Evolutionary conservation across 1,140 invertebrate species (phyloP).

Genomic region (Drosophila sulfurigaster): DNA sequence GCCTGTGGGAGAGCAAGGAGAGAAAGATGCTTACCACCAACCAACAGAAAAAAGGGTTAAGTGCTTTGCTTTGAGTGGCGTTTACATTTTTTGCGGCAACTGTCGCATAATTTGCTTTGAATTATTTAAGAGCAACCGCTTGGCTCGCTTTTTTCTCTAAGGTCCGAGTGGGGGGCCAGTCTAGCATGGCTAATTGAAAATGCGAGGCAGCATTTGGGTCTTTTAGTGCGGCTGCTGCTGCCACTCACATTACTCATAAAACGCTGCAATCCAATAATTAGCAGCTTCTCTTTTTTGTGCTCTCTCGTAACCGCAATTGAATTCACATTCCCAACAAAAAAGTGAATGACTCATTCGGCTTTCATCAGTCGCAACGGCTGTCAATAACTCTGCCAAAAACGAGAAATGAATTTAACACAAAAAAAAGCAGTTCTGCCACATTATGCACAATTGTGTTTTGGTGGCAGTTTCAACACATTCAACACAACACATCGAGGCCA

Average conservation of each 20-base stretch:
- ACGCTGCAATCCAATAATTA: conserved; percentile 77
- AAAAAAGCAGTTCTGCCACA: conserved; percentile 46
- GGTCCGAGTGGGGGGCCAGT: conserved; percentile 45
- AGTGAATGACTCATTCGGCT: conserved; percentile 50
- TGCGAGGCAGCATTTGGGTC: conserved; percentile 59
- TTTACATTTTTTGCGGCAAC: conserved; percentile 70
- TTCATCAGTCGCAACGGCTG: conserved; percentile 64
- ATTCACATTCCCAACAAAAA: conserved; percentile 25
- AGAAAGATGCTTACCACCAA: neutral
- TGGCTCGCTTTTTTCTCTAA: neutral
- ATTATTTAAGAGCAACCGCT: conserved; percentile 71
- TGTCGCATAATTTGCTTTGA: conserved; percentile 83
- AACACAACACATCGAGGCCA: conserved; percentile 22
- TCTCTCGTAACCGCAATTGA: conserved; percentile 39
- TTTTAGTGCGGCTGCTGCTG: conserved; percentile 6
- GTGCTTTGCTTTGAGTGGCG: conserved; percentile 71
- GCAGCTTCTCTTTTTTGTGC: conserved; percentile 47
- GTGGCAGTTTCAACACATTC: conserved; percentile 39
- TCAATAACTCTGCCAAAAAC: conserved; percentile 70
- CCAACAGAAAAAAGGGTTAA: conserved; percentile 70
- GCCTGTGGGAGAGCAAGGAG: conserved; percentile 6
- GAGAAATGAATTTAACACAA: neutral
- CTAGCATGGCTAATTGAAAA: conserved; percentile 73
- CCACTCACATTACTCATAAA: conserved; percentile 64
- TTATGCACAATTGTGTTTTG: conserved; percentile 63